Evolutionary conservation across 92 coral and sea anemone genomes (phyloP).

Genomic region (Palythoa heliodiscus): DNA sequence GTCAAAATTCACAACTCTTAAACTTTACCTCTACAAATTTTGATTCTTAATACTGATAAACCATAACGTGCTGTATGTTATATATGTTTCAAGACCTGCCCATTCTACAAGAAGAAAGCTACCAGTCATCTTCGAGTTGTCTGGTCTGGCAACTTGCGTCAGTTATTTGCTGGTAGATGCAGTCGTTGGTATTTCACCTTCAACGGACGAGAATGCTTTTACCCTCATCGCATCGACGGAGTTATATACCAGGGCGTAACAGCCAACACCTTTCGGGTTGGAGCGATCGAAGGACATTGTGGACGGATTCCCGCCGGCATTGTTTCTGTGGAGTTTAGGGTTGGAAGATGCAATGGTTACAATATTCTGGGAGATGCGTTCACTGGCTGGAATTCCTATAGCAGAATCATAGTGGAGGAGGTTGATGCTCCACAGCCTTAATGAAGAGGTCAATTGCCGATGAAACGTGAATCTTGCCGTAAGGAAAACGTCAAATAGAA

Average conservation of each 20-base stretch:
- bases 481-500: background rate
- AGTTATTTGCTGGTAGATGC: background rate
- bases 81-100: background rate
- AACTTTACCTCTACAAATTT: too few relatives aligned
- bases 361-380: background rate
- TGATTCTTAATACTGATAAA: background rate
- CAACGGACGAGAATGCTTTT: conserved; percentile 6
- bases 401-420: conserved; percentile 27
- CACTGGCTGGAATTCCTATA: conserved; percentile 12
- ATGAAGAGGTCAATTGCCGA: background rate
- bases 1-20: too few relatives aligned
- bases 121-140: conserved; percentile 20
- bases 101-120: conserved; percentile 19
- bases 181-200: conserved; percentile 36
- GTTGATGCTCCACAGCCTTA: conserved; percentile 14
- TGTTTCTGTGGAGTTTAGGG: conserved; percentile 21
- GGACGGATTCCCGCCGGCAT: conserved; percentile 15
- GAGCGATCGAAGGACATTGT: conserved; percentile 8
- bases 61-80: background rate
- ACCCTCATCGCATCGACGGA: conserved; percentile 13
- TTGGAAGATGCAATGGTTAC: background rate
- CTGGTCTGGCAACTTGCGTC: conserved; percentile 36
- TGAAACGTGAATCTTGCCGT: background rate
- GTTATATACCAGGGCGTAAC: background rate
- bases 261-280: conserved; percentile 1